Conservation (phyloP, 2,797 vertebrate genomes). For the Coregonus suidteri region DNA sequence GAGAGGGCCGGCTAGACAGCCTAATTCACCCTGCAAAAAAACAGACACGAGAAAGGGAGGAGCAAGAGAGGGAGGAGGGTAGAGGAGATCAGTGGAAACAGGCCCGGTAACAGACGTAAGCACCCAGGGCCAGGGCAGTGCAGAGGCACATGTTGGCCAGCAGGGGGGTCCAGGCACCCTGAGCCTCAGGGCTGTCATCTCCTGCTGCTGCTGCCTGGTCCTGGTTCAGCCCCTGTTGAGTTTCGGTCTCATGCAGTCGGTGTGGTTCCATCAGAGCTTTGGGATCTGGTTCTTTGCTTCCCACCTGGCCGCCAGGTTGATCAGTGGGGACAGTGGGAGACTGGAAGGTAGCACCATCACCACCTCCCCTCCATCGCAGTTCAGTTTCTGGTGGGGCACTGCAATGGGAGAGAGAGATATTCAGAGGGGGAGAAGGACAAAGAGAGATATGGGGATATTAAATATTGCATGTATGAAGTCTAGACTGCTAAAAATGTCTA, state of each 20-base stretch:
- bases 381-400: constrained; percentile 80
- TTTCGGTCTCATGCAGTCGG: constrained; percentile 36
- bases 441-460: neutral
- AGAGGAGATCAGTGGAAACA: constrained; percentile 88
- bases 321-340: constrained; percentile 28
- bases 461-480: neutral
- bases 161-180: constrained; percentile 84
- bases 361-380: constrained; percentile 77
- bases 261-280: constrained; percentile 49
- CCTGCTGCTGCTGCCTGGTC: constrained; percentile 5
- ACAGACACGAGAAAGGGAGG: constrained; percentile 45
- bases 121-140: constrained; percentile 86
- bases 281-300: constrained; percentile 33
- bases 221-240: constrained; percentile 11
- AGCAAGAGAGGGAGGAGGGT: constrained; percentile 20
- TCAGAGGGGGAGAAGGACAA: neutral
- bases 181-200: constrained; percentile 54
- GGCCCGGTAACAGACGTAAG: constrained; percentile 91
- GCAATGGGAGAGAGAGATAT: constrained; percentile 18
- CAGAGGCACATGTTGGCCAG: constrained; percentile 88
- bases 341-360: constrained; percentile 27
- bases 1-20: constrained; percentile 45
- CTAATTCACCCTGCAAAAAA: constrained; percentile 51
- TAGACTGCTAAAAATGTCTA: neutral
- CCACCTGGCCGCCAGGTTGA: constrained; percentile 43